Evolutionary conservation across 2,113 vertebrate genomes (phyloP).

Genomic region (Chrysemys picta): DNA sequence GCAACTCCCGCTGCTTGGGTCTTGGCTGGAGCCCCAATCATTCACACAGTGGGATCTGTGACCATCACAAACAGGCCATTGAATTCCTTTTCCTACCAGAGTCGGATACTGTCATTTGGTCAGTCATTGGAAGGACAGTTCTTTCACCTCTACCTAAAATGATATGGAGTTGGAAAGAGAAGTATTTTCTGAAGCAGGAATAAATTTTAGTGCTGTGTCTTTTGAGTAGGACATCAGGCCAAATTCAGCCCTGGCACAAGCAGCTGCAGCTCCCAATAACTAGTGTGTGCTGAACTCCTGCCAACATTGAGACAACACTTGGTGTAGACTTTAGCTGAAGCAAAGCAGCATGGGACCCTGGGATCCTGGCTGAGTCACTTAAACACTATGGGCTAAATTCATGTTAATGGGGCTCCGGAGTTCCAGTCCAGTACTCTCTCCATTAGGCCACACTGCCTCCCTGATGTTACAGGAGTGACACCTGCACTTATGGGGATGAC

Average conservation of each 20-base stretch:
- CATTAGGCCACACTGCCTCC: neutral
- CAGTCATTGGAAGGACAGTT: neutral
- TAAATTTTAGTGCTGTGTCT: neutral
- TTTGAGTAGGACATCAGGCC: neutral
- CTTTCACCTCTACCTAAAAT: neutral
- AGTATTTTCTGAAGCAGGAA: neutral
- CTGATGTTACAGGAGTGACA: neutral
- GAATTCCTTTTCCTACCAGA: neutral
- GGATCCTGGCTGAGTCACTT: neutral
- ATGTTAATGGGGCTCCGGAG: neutral
- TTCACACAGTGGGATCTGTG: neutral
- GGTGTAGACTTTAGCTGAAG: neutral
- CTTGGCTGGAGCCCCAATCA: neutral
- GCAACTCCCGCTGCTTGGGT: neutral
- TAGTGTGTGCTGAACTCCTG: neutral
- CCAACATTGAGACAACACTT: neutral
- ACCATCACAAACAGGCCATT: neutral
- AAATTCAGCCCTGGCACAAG: neutral
- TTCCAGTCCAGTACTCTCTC: neutral
- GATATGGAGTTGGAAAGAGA: neutral
- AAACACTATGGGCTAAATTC: neutral
- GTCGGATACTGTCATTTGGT: neutral
- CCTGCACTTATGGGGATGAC: neutral
- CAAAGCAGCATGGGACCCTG: neutral
- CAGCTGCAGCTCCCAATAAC: neutral